Percentiles rank a stretch among this genome's conserved stretches.
Conservation (phyloP, 2,888 invertebrate species). For the Suillia variegata region DNA sequence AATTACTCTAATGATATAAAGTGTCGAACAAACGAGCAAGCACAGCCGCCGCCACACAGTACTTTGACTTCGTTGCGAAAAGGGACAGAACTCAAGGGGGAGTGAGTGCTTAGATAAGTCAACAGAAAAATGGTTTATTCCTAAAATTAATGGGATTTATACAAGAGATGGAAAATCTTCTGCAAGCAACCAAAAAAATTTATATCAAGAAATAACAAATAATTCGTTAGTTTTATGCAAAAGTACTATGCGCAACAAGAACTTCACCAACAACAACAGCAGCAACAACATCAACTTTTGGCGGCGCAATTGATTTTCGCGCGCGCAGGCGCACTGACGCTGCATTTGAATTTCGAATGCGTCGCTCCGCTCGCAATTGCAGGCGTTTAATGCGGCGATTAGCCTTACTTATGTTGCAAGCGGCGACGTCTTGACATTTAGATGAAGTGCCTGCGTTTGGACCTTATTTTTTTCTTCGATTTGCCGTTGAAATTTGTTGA, state of each 20-base stretch:
- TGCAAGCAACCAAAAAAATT: too few relatives aligned
- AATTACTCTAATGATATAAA: slow-evolving; percentile 56
- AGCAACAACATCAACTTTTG: not conserved
- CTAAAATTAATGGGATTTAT: too few relatives aligned
- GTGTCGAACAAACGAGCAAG: slow-evolving; percentile 21
- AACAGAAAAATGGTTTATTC: too few relatives aligned
- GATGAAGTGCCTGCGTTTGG: slow-evolving; percentile 52
- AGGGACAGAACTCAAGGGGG: too few relatives aligned
- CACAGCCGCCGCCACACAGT: not conserved
- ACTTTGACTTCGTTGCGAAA: too few relatives aligned
- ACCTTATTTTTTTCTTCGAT: too few relatives aligned
- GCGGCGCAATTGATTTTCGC: slow-evolving; percentile 49
- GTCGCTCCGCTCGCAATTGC: slow-evolving; percentile 30
- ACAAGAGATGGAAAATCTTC: too few relatives aligned
- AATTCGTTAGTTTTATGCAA: too few relatives aligned
- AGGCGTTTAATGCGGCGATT: slow-evolving; percentile 25
- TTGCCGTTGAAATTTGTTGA: too few relatives aligned
- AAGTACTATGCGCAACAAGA: too few relatives aligned
- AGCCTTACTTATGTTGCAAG: slow-evolving; percentile 42
- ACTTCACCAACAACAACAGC: not conserved
- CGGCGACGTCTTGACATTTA: slow-evolving; percentile 59
- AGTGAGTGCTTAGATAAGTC: too few relatives aligned
- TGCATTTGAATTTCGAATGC: slow-evolving; percentile 15
- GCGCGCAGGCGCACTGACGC: not conserved
- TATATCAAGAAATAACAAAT: too few relatives aligned